Percentiles rank a stretch among this genome's conserved stretches.
These are phyloP conservation scores for Drosophila macrospina DNA, from an alignment of 2,888 invertebrate genomes.

Conservation along the genomic window DNA sequence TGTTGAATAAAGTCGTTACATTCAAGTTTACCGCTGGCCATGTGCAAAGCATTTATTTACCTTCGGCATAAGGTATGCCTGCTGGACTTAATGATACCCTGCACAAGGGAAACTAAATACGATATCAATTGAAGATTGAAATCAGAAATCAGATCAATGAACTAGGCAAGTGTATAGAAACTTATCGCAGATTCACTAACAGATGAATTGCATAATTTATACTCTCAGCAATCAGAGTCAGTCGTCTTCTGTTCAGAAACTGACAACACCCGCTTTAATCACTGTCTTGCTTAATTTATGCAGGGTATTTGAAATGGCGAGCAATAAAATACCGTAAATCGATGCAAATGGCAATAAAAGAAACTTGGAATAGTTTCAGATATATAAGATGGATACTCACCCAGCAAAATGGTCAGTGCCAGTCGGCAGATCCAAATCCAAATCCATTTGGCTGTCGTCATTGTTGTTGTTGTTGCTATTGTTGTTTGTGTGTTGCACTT, in stretches of 20 bases:
- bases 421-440: slow-evolving; percentile 53
- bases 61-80: background rate
- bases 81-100: background rate
- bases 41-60: slow-evolving; percentile 38
- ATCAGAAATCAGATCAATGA: no score
- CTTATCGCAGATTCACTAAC: no score
- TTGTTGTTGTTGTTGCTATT: slow-evolving; percentile 71
- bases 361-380: slow-evolving; percentile 27
- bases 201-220: no score
- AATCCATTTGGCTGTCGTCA: slow-evolving; percentile 83
- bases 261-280: background rate
- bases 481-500: slow-evolving; percentile 69
- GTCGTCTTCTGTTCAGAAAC: no score
- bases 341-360: slow-evolving; percentile 68
- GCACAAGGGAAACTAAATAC: background rate
- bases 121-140: no score
- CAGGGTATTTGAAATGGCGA: slow-evolving; percentile 16
- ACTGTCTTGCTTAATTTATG: background rate
- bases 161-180: no score
- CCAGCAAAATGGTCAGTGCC: slow-evolving; percentile 72
- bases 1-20: slow-evolving; percentile 30
- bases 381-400: slow-evolving; percentile 62
- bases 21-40: slow-evolving; percentile 42
- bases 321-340: slow-evolving; percentile 64
- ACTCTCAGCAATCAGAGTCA: no score